Evolutionary conservation across 30 jellyfish, hydroid and myxozoan genomes (phyloP).

Genomic region (Aurelia sp.): DNA sequence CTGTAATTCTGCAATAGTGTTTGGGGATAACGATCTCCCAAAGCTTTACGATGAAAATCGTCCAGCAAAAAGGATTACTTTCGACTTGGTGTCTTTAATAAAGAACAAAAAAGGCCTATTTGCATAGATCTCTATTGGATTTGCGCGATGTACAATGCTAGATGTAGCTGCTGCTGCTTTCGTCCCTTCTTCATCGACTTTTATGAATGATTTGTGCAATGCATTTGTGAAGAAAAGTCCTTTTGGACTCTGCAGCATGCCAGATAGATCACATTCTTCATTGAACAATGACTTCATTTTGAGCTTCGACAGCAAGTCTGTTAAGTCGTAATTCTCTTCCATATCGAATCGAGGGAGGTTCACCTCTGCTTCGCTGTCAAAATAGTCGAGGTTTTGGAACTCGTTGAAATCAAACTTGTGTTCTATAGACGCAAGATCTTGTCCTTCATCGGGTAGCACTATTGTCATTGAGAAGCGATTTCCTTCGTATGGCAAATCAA

Average conservation of each 20-base stretch:
- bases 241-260: constrained; percentile 61
- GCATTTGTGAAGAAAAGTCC: constrained; percentile 78
- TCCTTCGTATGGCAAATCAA: constrained; percentile 85
- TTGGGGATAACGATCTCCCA: too few relatives aligned
- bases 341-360: constrained; percentile 79
- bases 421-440: constrained; percentile 36
- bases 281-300: constrained; percentile 67
- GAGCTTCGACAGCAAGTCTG: constrained; percentile 36
- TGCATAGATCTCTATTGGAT: constrained; percentile 62
- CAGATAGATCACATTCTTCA: constrained; percentile 67
- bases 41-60: constrained; percentile 31
- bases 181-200: constrained; percentile 91
- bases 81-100: constrained; percentile 59
- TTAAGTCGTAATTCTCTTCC: constrained; percentile 17
- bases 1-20: too few relatives aligned
- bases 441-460: constrained; percentile 71
- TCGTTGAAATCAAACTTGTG: not conserved
- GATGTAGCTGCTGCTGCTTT: constrained; percentile 96
- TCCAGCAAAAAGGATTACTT: constrained; percentile 81
- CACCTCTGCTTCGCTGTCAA: constrained; percentile 19
- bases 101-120: constrained; percentile 90
- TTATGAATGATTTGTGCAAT: constrained; percentile 83
- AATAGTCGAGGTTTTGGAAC: not conserved
- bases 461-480: constrained; percentile 67
- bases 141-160: constrained; percentile 37